Evolutionary conservation across 2,888 invertebrate species (phyloP).

Genomic region (Oxycera nigricornis): DNA sequence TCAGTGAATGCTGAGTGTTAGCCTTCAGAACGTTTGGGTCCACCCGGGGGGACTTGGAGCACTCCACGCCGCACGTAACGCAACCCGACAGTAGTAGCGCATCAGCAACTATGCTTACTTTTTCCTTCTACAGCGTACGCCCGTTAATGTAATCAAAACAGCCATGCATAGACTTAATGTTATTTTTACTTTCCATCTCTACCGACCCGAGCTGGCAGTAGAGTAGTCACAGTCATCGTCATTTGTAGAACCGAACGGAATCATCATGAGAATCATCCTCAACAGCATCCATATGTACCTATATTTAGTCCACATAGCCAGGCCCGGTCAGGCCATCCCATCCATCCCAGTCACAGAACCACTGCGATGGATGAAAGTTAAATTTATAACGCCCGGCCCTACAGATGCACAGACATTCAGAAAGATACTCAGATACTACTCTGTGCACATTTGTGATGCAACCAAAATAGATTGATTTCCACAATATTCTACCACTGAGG

Average conservation of each 20-base stretch:
- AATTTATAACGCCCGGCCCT: slow-evolving; percentile 18
- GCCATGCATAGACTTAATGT: slow-evolving; percentile 22
- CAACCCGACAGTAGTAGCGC: slow-evolving; percentile 16
- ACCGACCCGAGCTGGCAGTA: slow-evolving; percentile 7
- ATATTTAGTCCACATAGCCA: slow-evolving; percentile 27
- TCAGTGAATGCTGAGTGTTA: neutral
- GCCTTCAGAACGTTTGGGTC: neutral
- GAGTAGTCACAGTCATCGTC: slow-evolving; percentile 17
- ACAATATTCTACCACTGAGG: slow-evolving; percentile 2
- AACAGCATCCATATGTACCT: slow-evolving; percentile 17
- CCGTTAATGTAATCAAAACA: slow-evolving; percentile 38
- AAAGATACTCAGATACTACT: neutral
- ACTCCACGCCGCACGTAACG: neutral
- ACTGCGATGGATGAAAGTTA: slow-evolving; percentile 32
- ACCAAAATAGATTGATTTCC: slow-evolving; percentile 28
- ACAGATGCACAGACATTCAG: slow-evolving; percentile 13
- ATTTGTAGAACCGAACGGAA: slow-evolving; percentile 30
- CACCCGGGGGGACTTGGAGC: neutral
- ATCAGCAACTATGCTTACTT: slow-evolving; percentile 16
- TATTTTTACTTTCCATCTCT: slow-evolving; percentile 34
- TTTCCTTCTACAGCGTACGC: slow-evolving; percentile 26
- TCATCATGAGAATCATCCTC: slow-evolving; percentile 11
- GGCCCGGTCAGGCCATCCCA: neutral
- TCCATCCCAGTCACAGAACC: neutral
- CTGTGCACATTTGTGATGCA: neutral